These are phyloP conservation scores for Sakesphorus luctuosus DNA, from an alignment of 2,113 vertebrate species.

Conservation along the genomic window DNA sequence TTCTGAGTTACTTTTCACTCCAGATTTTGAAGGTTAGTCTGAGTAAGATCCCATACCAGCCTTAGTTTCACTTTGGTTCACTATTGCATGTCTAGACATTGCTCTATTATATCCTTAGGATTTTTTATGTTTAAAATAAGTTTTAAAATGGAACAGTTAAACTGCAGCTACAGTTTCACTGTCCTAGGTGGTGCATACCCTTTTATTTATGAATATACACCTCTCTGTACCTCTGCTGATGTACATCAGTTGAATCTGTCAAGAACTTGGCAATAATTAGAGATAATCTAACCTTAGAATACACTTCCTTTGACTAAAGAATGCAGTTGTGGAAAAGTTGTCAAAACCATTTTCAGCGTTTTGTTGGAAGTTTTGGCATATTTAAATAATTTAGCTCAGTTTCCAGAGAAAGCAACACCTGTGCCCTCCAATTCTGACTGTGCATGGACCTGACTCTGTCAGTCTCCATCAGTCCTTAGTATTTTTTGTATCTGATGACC, in stretches of 20 bases:
- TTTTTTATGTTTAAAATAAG: neutral
- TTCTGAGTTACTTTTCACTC: neutral
- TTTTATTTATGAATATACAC: neutral
- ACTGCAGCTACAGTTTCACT: neutral
- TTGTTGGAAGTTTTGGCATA: neutral
- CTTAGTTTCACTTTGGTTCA: neutral
- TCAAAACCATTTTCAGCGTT: neutral
- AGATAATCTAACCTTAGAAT: neutral
- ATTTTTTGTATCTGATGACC: neutral
- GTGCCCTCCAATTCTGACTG: neutral
- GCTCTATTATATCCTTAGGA: neutral
- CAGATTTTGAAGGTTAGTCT: neutral
- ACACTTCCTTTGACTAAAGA: neutral
- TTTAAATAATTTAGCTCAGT: neutral
- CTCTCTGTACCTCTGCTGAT: neutral
- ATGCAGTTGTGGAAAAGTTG: neutral
- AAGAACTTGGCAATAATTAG: neutral
- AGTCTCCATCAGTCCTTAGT: neutral
- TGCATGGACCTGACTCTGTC: neutral
- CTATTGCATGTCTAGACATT: neutral
- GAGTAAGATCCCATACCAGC: neutral
- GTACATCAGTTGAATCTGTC: neutral
- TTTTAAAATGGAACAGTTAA: neutral
- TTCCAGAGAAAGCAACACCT: neutral
- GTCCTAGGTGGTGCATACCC: accelerated